Base-by-base conservation (phyloP, 2,888 invertebrate genomes). In the Hypomecis punctinalis region DNA sequence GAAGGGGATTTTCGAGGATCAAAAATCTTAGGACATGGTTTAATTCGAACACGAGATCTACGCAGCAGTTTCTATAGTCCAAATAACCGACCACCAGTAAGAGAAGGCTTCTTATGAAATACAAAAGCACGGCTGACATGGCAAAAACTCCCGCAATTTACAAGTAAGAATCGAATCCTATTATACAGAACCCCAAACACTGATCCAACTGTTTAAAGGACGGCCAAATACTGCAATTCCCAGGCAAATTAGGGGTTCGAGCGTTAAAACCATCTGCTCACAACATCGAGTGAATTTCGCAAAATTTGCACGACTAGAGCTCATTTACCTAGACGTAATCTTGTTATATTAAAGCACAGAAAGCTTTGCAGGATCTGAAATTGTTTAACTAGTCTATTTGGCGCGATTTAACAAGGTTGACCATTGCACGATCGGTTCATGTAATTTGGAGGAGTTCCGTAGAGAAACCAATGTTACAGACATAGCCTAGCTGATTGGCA, bases 201-300 rank as follows among this genome's bases (percentile, higher is more conserved):
- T 54, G 58, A 6, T 37, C 43, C 36, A 37, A 47, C n/a, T 23
- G 43, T 63, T 23, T 35, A 52, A 57, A 59, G 67, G 70, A 68
- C 58, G 68, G 63, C 68, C 36, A 70, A 73, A 77, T 71, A 69
- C 59, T 71, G 76, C 77, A 76, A 77, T 76, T 76, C 72, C 75
- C 63, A 53, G 56, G 56, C 67, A 73, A 79, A 81, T 82, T 79
- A 73, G 72, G 75, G 72, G 69, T 57, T 69, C 63, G 60, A 69
- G 70, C 73, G 74, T 74, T 74, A 68, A 71, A 67, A 75, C 67
- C 81, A 80, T 79, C 77, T 82, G 78, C 69, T 77, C 72, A 67
- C 66, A 61, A 59, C 57, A 68, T 63, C 58, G 61, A 64, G 66
- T 53, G 63, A 71, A 78, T 69, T 77, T 71, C 60, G 35, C 66